Conservation (phyloP, 23 tunicate species). For the Halocynthia aurantium region DNA sequence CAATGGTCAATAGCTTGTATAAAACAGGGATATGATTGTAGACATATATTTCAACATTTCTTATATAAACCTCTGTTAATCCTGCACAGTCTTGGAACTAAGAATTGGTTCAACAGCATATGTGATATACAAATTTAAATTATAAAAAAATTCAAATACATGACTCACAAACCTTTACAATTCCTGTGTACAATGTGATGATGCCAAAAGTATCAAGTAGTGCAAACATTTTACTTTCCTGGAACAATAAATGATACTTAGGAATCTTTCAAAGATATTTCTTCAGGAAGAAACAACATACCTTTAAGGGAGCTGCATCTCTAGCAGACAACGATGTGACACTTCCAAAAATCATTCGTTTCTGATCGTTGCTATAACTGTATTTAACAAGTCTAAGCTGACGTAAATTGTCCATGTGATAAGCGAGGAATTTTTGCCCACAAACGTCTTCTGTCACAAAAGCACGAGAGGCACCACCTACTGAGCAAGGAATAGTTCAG, state of each 20-base stretch:
- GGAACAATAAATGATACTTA: not conserved
- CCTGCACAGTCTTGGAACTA: not conserved
- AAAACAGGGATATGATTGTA: too few species aligned
- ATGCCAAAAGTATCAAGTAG: conserved; percentile 62
- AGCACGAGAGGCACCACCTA: conserved; percentile 73
- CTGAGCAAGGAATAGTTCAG: too few species aligned
- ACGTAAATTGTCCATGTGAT: conserved; percentile 48
- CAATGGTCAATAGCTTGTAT: too few species aligned
- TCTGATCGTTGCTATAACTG: conserved; percentile 46
- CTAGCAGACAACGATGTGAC: conserved; percentile 57
- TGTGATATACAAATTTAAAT: not conserved
- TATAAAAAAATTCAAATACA: not conserved
- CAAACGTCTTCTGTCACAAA: conserved; percentile 70
- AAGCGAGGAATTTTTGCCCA: conserved; percentile 61
- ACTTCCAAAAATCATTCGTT: conserved; percentile 69
- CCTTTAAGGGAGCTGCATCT: conserved; percentile 67
- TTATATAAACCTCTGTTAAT: too few species aligned
- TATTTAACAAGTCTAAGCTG: conserved; percentile 74
- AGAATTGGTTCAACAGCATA: not conserved
- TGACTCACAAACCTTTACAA: conserved; percentile 20
- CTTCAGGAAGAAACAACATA: not conserved
- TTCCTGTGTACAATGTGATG: conserved; percentile 60
- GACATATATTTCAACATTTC: too few species aligned
- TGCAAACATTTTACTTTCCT: conserved; percentile 77
- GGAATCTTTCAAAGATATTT: too few species aligned